These are phyloP conservation scores for Eublepharis macularius DNA, from an alignment of 2,113 vertebrate species.

Conservation along the genomic window DNA sequence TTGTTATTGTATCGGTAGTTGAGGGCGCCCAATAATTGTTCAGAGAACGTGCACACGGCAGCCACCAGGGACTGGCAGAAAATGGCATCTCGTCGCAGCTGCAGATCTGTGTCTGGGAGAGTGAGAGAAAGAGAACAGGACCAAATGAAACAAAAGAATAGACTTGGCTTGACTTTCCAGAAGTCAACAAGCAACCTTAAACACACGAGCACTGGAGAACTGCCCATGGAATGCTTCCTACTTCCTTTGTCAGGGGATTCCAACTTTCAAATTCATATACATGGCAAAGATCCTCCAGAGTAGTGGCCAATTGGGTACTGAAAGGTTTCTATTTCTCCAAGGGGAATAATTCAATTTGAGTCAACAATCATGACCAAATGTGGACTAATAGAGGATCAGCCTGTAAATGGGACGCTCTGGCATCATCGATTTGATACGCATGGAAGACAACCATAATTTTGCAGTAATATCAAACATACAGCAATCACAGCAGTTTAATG, in stretches of 20 bases:
- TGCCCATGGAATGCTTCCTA: not conserved
- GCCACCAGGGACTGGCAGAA: slow-evolving; percentile 94
- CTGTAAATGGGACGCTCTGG: not conserved
- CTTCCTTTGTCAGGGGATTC: not conserved
- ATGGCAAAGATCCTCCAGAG: slow-evolving; percentile 21
- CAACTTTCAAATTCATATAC: not conserved
- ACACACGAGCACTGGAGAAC: not conserved
- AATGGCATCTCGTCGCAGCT: slow-evolving; percentile 90
- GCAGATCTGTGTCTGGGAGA: slow-evolving; percentile 87
- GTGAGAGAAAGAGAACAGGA: slow-evolving; percentile 7
- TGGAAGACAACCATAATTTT: not conserved
- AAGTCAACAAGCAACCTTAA: not conserved
- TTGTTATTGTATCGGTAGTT: slow-evolving; percentile 93
- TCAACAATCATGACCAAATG: not conserved
- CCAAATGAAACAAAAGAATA: no score
- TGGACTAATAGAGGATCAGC: not conserved
- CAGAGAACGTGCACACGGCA: slow-evolving; percentile 88
- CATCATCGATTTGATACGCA: not conserved
- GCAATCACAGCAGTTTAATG: not conserved
- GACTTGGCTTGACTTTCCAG: not conserved
- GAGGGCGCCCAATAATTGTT: slow-evolving; percentile 91
- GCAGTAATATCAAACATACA: not conserved
- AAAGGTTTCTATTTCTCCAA: slow-evolving; percentile 27
- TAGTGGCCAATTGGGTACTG: slow-evolving; percentile 1
- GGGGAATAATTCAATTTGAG: slow-evolving; percentile 17